A percentile compares a stretch with the other conserved stretches of the same genome.
These are phyloP conservation scores for Tortrix viridana DNA, from an alignment of 2,888 invertebrate species.

Conservation along the genomic window DNA sequence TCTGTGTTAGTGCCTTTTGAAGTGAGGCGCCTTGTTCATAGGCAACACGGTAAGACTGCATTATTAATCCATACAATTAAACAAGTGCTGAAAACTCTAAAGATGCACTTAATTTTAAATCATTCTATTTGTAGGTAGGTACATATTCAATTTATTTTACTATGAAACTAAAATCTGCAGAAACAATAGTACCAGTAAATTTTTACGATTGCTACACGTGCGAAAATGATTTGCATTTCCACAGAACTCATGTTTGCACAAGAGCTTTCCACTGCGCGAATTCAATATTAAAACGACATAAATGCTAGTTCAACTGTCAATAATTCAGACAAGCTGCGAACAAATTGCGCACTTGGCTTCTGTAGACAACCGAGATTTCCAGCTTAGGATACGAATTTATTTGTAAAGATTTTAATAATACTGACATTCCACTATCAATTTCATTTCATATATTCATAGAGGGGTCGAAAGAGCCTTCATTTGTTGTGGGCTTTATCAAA, in stretches of 20 bases:
- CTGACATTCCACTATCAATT: conserved; percentile 42
- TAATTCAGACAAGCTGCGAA: conserved; percentile 11
- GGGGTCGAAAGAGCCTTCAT: conserved; percentile 61
- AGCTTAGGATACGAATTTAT: conserved; percentile 2
- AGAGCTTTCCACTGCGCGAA: conserved; percentile 14
- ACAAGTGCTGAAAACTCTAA: no score
- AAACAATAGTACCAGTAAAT: conserved; percentile 12
- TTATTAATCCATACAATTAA: no score
- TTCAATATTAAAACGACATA: conserved; percentile 31
- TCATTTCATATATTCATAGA: conserved; percentile 58
- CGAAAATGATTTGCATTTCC: conserved; percentile 32
- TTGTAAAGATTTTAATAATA: conserved; percentile 14
- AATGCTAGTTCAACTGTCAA: conserved; percentile 20
- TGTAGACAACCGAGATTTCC: not conserved
- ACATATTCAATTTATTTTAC: no score
- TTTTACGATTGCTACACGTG: conserved; percentile 36
- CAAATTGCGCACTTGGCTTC: conserved; percentile 10
- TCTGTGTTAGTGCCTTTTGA: conserved; percentile 7
- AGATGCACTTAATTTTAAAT: no score
- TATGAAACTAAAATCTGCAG: conserved; percentile 5
- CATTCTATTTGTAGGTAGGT: no score
- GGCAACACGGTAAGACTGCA: not conserved
- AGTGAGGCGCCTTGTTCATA: conserved; percentile 21
- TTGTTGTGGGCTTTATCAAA: conserved; percentile 72
- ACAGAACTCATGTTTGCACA: conserved; percentile 33